Evolutionary conservation across 2,888 invertebrate genomes (phyloP).

Genomic region (Caradrina kadenii): DNA sequence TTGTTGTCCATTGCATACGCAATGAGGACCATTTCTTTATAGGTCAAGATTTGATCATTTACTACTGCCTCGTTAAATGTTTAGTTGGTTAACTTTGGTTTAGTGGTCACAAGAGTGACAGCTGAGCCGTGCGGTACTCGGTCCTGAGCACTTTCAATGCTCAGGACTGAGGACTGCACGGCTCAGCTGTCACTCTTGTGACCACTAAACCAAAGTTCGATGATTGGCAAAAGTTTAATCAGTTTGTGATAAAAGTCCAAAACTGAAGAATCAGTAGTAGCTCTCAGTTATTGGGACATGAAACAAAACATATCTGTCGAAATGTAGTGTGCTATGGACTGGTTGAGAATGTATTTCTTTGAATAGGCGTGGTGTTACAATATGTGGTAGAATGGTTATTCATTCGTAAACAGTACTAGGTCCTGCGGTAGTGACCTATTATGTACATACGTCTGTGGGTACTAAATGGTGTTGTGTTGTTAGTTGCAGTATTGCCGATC

Average conservation of each 20-base stretch:
- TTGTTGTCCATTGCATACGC: slow-evolving; percentile 9
- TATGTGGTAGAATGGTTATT: slow-evolving; percentile 6
- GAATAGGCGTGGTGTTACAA: background rate
- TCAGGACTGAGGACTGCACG: too few species aligned
- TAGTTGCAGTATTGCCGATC: slow-evolving; percentile 39
- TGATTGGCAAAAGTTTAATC: too few species aligned
- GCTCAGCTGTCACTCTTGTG: too few species aligned
- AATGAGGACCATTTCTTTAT: slow-evolving; percentile 11
- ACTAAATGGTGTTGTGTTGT: slow-evolving; percentile 57
- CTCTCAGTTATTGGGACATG: background rate
- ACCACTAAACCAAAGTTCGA: too few species aligned
- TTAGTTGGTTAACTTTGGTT: too few species aligned
- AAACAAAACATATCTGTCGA: background rate
- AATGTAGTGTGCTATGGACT: background rate
- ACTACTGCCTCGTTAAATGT: background rate
- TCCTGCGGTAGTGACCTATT: slow-evolving; percentile 56
- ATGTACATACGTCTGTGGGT: slow-evolving; percentile 55
- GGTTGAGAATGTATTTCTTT: background rate
- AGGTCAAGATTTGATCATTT: background rate
- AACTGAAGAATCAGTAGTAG: background rate
- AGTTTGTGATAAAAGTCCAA: background rate
- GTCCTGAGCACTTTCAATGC: too few species aligned
- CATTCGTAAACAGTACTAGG: slow-evolving; percentile 17
- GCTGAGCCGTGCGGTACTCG: too few species aligned
- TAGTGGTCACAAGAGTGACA: too few species aligned